Conservation (phyloP, 1,140 invertebrate genomes). For the Vollenhovia emeryi region DNA sequence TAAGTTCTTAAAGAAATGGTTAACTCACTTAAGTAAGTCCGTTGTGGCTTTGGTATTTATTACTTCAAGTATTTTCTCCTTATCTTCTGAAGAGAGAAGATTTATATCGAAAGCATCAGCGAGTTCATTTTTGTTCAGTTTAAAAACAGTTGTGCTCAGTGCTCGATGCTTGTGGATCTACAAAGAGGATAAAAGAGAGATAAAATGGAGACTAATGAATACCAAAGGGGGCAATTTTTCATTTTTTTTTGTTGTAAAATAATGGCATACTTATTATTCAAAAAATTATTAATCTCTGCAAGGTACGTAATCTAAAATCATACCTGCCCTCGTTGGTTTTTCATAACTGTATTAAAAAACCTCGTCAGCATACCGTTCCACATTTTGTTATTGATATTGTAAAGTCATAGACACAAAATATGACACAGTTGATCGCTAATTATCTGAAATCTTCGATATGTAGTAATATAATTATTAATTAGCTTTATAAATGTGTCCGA, state of each 20-base stretch:
- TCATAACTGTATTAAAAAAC: neutral
- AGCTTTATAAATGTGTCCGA: neutral
- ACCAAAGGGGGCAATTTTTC: no score
- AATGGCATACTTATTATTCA: neutral
- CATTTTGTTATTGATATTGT: neutral
- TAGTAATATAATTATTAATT: neutral
- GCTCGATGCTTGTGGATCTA: neutral
- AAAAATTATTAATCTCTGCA: neutral
- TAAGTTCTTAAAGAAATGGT: neutral
- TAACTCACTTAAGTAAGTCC: slow-evolving; percentile 39
- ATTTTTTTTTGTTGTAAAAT: neutral
- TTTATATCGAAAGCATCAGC: neutral
- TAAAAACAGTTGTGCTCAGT: neutral
- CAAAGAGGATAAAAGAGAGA: neutral
- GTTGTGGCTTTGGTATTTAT: slow-evolving; percentile 1
- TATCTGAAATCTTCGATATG: neutral
- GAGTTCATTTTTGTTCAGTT: neutral
- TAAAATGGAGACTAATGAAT: neutral
- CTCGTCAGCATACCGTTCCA: neutral
- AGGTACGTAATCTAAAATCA: neutral
- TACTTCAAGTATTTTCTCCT: slow-evolving; percentile 21
- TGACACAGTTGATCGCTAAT: neutral
- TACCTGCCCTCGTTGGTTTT: neutral
- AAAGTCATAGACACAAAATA: neutral
- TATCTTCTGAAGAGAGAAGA: neutral